A percentile compares a stretch with the other conserved stretches of the same genome.
phyloP scores from a whole-genome alignment of 2,113 vertebrate species.

The Neogale vison region DNA sequence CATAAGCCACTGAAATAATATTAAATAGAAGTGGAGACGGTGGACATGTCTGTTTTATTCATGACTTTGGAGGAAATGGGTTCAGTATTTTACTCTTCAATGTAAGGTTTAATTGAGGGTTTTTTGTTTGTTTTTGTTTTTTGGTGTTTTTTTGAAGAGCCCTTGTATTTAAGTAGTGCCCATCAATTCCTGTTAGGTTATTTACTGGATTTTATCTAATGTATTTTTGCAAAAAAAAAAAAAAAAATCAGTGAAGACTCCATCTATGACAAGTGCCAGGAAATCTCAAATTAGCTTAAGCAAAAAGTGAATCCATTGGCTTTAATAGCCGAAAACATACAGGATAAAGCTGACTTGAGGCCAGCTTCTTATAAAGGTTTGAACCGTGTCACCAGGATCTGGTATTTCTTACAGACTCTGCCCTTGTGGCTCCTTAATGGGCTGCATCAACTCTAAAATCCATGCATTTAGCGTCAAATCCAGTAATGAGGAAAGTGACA shows the following conservation, averaged over 20 bases:
- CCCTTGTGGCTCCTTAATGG: background rate
- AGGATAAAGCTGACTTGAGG: background rate
- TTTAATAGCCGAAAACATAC: background rate
- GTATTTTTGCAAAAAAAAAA: background rate
- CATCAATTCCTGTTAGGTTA: constrained; percentile 17
- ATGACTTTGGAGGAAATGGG: constrained; percentile 40
- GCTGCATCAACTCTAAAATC: background rate
- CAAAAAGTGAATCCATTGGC: background rate
- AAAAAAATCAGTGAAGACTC: background rate
- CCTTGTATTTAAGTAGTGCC: background rate
- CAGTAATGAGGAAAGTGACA: background rate
- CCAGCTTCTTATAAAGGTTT: background rate
- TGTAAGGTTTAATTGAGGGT: background rate
- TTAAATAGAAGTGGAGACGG: background rate
- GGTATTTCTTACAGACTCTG: background rate
- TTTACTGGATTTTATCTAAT: constrained; percentile 40
- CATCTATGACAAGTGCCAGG: constrained; percentile 3
- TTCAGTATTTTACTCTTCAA: background rate
- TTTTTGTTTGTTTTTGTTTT: background rate
- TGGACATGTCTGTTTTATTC: background rate
- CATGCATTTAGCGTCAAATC: background rate
- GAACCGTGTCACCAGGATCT: background rate
- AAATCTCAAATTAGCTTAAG: constrained; percentile 35
- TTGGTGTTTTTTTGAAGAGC: background rate
- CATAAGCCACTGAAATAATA: constrained; percentile 11